Evolutionary conservation across 2,797 vertebrate genomes (phyloP), one percentile per base, ranked within the genome.

Genomic region (Halcyon leucocephala): DNA sequence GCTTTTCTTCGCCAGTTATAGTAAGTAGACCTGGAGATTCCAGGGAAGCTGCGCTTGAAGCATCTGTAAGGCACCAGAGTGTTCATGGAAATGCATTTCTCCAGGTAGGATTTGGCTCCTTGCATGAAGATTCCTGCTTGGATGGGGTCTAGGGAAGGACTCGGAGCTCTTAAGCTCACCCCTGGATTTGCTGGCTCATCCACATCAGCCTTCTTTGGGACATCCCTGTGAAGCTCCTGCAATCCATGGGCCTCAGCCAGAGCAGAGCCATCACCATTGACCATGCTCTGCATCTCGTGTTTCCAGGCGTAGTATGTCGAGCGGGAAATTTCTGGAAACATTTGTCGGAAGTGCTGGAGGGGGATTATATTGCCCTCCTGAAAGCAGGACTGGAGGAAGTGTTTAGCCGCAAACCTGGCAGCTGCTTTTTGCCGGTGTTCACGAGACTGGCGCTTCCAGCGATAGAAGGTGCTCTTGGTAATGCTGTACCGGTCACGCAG

Each of bases 1-100:
- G 99, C 99, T 97, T 99, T 99, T 69, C 99, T 98, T 92, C 99
- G 98, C 99, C 99, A 99, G 95, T 99, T 99, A 97, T 99, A 99
- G 94, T 99, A 99, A 22, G 99, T 99, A 8, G 99, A 99, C 66
- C 99, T 98, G 8, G 99, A 99, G 93, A 99, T 99, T 65, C 99
- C 99, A 1, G 99, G 99, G 93, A 99, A 99, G 80, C 98, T 99
- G 77, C 98, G 98, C 89, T 99, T 99, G 97, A 99, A 99, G 92
- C 99, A 98, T 66, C 99, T 98, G 80, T 99, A 99, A 51, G 99
- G 99, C 49, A 99, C 98, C 26, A 98, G 97, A 11, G 98, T 97
- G 80, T 99, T 99, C 97, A 98, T 98, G 52, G 99, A 98, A 44
- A 99, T 99, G 92, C 98, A 99, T 44, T 98, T 99, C 96, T 99